Evolutionary conservation across 2,888 invertebrate species (phyloP).

Genomic region (Opisthograptis luteolata): DNA sequence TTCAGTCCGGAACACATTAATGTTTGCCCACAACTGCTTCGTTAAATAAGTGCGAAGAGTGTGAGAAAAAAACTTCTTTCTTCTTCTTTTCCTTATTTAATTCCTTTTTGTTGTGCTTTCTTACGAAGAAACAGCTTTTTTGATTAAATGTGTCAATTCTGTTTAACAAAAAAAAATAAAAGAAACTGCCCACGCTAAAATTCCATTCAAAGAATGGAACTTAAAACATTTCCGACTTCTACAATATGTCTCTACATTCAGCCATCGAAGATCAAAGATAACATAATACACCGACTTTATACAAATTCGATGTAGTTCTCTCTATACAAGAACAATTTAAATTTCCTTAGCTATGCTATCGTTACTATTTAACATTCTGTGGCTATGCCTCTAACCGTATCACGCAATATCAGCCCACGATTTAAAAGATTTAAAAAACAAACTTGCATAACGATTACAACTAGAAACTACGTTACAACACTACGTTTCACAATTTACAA

Average conservation of each 20-base stretch:
- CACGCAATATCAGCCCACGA: slow-evolving; percentile 18
- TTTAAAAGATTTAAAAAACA: slow-evolving; percentile 3
- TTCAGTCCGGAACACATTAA: too few relatives aligned
- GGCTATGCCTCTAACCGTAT: slow-evolving; percentile 11
- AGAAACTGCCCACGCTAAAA: too few relatives aligned
- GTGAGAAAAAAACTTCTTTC: too few relatives aligned
- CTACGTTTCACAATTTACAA: slow-evolving; percentile 22
- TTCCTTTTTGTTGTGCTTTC: too few relatives aligned
- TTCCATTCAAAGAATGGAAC: background rate
- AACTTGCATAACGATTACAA: slow-evolving; percentile 13
- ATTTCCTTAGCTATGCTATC: background rate
- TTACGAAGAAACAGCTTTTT: too few relatives aligned
- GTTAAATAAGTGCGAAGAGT: too few relatives aligned
- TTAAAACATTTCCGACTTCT: slow-evolving; percentile 10
- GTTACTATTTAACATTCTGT: background rate
- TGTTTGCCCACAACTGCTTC: too few relatives aligned
- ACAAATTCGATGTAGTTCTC: slow-evolving; percentile 7
- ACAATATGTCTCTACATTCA: slow-evolving; percentile 9
- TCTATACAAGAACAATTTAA: slow-evolving; percentile 5
- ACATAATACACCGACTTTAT: slow-evolving; percentile 4
- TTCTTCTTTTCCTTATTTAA: too few relatives aligned
- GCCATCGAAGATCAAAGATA: slow-evolving; percentile 20
- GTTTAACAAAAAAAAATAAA: too few relatives aligned
- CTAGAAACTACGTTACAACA: slow-evolving; percentile 16
- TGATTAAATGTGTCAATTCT: too few relatives aligned